These are phyloP conservation scores for Timema cristinae DNA, from an alignment of 2,888 invertebrate species.

Conservation along the genomic window DNA sequence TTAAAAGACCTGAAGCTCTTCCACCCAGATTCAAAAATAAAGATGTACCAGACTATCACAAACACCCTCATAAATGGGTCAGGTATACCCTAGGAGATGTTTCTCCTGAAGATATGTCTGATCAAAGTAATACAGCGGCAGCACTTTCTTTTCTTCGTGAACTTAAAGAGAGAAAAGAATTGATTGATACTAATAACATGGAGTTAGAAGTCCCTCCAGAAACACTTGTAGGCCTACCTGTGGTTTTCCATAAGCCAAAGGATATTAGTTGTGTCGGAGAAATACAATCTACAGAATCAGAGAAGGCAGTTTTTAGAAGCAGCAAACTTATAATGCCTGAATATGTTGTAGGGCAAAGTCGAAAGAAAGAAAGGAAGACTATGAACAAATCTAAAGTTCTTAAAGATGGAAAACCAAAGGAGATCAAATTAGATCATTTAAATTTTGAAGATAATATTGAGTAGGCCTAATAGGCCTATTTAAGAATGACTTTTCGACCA, in stretches of 20 bases:
- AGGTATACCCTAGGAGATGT: constrained; percentile 78
- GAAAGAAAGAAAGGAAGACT: constrained; percentile 50
- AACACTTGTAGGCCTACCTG: constrained; percentile 8
- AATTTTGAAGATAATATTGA: constrained; percentile 46
- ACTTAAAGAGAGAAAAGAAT: constrained; percentile 55
- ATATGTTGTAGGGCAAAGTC: constrained; percentile 69
- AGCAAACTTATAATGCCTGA: constrained; percentile 78
- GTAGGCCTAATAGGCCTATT: background rate
- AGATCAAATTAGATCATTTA: constrained; percentile 55
- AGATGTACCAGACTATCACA: too few species aligned
- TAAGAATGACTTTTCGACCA: too few species aligned
- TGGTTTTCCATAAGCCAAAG: constrained; percentile 30
- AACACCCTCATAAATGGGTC: constrained; percentile 51
- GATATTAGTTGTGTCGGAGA: background rate
- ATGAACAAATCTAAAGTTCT: background rate
- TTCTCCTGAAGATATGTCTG: constrained; percentile 68
- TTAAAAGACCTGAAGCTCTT: too few species aligned
- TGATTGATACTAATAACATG: constrained; percentile 19
- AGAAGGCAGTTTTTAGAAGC: constrained; percentile 49
- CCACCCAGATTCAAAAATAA: too few species aligned
- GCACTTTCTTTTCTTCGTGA: constrained; percentile 72
- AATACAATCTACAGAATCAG: too few species aligned
- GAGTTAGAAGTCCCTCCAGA: background rate
- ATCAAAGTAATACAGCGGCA: constrained; percentile 69
- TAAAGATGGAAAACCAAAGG: constrained; percentile 35